These are phyloP conservation scores for Phoxinus dragarum DNA, from an alignment of 2,797 vertebrate species.

Conservation along the genomic window DNA sequence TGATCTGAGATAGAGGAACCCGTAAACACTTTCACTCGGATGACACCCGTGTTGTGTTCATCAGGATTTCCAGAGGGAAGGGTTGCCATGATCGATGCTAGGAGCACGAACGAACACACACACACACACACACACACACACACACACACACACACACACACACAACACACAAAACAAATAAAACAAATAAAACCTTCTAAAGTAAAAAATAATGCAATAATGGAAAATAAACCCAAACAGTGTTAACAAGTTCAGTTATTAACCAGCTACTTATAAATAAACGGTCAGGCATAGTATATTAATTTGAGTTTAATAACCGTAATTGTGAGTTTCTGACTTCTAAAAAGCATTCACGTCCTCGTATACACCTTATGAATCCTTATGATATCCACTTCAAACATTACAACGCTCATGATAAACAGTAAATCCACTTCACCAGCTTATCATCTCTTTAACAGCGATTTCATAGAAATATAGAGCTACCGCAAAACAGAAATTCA, in stretches of 20 bases:
- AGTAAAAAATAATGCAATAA: not conserved
- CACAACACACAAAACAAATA: too few species aligned
- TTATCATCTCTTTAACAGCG: too few species aligned
- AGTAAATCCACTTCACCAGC: too few species aligned
- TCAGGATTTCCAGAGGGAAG: constrained; percentile 22
- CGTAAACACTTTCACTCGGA: constrained; percentile 55
- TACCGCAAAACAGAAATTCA: too few species aligned
- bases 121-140: too few species aligned
- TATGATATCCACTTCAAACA: not conserved
- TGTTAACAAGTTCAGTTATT: not conserved
- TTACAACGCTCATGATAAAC: not conserved
- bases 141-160: too few species aligned
- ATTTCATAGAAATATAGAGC: too few species aligned
- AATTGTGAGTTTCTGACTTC: not conserved
- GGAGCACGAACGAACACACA: not conserved
- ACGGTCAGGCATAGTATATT: not conserved
- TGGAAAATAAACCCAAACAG: not conserved
- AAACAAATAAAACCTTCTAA: not conserved
- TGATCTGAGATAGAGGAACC: constrained; percentile 60
- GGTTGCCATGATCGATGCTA: constrained; percentile 27
- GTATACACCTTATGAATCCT: not conserved
- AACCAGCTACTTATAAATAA: not conserved
- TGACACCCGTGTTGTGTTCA: constrained; percentile 21
- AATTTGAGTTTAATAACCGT: not conserved
- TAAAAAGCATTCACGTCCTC: not conserved